Conservation (phyloP, 2,888 invertebrate genomes). For the Thumatha senex region DNA sequence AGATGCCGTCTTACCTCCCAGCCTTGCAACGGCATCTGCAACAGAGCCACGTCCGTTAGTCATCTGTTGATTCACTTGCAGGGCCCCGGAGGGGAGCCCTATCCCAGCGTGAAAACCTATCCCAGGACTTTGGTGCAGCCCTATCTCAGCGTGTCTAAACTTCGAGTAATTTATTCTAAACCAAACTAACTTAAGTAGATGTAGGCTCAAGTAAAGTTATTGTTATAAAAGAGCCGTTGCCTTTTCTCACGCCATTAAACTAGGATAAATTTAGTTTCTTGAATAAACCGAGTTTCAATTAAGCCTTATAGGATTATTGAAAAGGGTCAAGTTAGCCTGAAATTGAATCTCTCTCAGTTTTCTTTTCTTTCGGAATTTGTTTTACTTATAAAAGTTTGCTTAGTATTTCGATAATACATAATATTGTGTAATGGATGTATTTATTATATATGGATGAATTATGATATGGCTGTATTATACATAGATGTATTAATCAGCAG, state of each 20-base stretch:
- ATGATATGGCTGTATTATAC: too few relatives aligned
- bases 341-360: neutral
- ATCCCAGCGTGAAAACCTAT: too few relatives aligned
- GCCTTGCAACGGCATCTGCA: too few relatives aligned
- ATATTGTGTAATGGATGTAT: neutral
- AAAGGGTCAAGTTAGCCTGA: neutral
- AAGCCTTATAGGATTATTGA: neutral
- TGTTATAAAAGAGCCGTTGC: neutral
- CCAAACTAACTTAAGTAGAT: neutral
- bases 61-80: too few relatives aligned
- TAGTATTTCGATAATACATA: neutral
- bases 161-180: neutral
- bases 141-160: too few relatives aligned
- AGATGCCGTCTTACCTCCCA: too few relatives aligned
- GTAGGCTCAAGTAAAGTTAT: neutral
- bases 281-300: neutral
- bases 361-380: neutral
- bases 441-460: neutral
- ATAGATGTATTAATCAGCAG: too few relatives aligned
- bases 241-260: neutral
- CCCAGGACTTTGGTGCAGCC: too few relatives aligned
- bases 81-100: too few relatives aligned
- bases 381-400: neutral
- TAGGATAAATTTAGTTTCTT: neutral
- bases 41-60: too few relatives aligned